A percentile compares a stretch with the other conserved stretches of the same genome.
These are phyloP conservation scores for Gavialis gangeticus DNA, from an alignment of 2,113 vertebrate genomes.

Conservation along the genomic window DNA sequence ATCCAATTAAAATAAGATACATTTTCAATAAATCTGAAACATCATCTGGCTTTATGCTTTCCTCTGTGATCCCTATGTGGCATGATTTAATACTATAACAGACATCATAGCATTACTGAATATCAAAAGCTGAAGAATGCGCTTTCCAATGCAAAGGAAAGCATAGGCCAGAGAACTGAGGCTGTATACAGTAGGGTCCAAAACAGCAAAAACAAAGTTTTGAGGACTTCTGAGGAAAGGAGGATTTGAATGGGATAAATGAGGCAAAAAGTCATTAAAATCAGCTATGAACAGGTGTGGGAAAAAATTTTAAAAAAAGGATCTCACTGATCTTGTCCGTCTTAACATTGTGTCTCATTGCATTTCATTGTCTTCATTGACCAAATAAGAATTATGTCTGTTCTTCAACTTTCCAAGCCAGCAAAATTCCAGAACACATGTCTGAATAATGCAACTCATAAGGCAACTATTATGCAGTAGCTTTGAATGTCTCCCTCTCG, in stretches of 20 bases:
- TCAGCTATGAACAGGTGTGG: neutral
- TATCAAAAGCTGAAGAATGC: constrained; percentile 22
- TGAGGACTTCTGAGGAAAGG: neutral
- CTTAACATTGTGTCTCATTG: neutral
- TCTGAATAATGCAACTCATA: neutral
- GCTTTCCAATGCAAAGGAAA: neutral
- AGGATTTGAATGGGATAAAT: neutral
- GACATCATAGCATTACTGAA: neutral
- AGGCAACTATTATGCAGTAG: neutral
- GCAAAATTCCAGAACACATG: neutral
- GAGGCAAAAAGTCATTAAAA: neutral
- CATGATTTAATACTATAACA: neutral
- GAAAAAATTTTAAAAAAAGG: neutral
- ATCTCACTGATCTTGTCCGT: neutral
- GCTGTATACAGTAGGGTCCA: neutral
- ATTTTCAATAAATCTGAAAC: neutral
- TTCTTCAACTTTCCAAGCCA: neutral
- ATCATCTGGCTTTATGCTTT: neutral
- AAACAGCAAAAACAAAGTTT: neutral
- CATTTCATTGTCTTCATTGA: neutral
- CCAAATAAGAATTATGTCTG: neutral
- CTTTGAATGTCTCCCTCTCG: neutral
- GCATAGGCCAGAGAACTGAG: neutral
- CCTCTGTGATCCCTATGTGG: neutral
- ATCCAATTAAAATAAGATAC: neutral